A percentile compares a stretch with the other conserved stretches of the same genome.
phyloP scores from a whole-genome alignment of 2,113 vertebrate species.

The Emydocephalus ijimae region DNA sequence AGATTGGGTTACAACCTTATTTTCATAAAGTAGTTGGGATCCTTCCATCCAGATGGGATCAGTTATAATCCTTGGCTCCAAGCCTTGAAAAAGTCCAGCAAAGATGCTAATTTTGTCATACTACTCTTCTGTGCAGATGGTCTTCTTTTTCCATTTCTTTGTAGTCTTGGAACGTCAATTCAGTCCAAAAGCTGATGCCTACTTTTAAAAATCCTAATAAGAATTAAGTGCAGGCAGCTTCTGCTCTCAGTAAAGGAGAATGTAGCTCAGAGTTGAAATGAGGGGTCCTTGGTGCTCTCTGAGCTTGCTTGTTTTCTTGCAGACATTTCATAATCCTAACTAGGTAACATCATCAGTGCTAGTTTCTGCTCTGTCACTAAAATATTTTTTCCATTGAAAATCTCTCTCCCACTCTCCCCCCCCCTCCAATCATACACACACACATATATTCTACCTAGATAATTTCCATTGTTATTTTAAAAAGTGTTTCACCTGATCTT shows the following conservation, averaged over 20 bases:
- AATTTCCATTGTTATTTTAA: rapidly evolving
- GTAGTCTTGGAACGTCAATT: not conserved
- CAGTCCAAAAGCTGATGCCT: not conserved
- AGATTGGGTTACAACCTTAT: not conserved
- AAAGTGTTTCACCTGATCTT: not conserved
- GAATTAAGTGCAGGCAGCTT: constrained; percentile 14
- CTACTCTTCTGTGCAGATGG: not conserved
- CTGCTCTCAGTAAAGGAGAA: not conserved
- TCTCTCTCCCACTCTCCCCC: not conserved
- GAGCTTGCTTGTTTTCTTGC: no score
- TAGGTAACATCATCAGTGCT: no score
- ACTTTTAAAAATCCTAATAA: not conserved
- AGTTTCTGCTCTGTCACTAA: not conserved
- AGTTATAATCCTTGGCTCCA: not conserved
- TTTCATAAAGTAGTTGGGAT: not conserved
- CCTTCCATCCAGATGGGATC: not conserved
- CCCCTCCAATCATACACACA: not conserved
- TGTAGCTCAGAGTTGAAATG: no score
- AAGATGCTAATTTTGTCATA: not conserved
- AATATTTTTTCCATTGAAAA: not conserved
- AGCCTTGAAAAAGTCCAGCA: not conserved
- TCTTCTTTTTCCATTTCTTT: not conserved
- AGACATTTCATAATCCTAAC: no score
- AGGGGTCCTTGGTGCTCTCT: no score
- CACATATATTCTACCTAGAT: not conserved